Percentiles rank a stretch among this genome's conserved stretches.
Conservation (phyloP, 2,797 vertebrate genomes). For the Sebastes cheni region DNA sequence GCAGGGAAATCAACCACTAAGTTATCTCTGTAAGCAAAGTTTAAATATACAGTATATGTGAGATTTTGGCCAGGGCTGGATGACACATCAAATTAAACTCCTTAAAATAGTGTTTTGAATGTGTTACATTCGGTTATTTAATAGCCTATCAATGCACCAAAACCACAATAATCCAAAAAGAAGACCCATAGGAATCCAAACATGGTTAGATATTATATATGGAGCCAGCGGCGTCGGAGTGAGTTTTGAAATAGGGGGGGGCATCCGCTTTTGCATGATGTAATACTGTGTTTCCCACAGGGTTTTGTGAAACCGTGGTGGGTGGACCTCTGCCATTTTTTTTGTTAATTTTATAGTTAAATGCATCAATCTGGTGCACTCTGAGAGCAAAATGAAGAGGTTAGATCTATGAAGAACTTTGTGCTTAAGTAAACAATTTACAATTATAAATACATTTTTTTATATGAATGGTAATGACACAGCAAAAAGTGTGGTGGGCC, state of each 20-base stretch:
- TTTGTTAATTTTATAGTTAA: too few species aligned
- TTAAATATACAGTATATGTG: background rate
- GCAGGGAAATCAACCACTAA: background rate
- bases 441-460: too few species aligned
- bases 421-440: too few species aligned
- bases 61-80: background rate
- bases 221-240: background rate
- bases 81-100: background rate
- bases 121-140: background rate
- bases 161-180: background rate
- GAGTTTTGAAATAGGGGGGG: too few species aligned
- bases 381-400: too few species aligned
- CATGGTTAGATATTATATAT: background rate
- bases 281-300: too few species aligned
- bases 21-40: background rate
- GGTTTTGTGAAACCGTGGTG: too few species aligned
- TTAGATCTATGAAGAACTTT: too few species aligned
- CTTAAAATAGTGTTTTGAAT: background rate
- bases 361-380: too few species aligned
- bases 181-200: background rate
- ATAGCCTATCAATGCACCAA: background rate
- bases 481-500: background rate
- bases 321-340: too few species aligned
- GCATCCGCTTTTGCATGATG: too few species aligned
- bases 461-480: background rate